A percentile compares a stretch with the other conserved stretches of the same genome.
phyloP scores from a whole-genome alignment of 2,797 vertebrate genomes.

The Helarctos malayanus region DNA sequence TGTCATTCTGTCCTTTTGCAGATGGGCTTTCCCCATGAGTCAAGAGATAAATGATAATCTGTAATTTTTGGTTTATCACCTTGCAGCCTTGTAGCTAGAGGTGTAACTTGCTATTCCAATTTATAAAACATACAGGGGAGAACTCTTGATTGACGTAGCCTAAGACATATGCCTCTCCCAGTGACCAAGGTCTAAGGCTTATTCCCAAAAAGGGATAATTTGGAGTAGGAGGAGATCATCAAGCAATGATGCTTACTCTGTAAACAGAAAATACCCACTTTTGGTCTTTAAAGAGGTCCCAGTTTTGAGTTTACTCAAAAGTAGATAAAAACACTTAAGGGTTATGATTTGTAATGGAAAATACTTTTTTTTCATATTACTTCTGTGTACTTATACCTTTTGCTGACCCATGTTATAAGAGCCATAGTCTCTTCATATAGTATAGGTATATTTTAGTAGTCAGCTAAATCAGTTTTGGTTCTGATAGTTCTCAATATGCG shows the following conservation, averaged over 20 bases:
- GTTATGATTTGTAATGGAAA: not conserved
- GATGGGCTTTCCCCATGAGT: slow-evolving; percentile 1
- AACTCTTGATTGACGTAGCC: not conserved
- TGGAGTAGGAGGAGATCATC: not conserved
- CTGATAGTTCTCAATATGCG: not conserved
- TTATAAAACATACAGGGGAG: slow-evolving; percentile 5
- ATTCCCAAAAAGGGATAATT: not conserved
- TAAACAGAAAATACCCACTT: not conserved
- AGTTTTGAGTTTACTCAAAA: slow-evolving; percentile 40
- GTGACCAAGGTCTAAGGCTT: not conserved
- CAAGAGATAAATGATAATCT: not conserved
- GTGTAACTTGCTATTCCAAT: not conserved
- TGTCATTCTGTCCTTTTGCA: not conserved
- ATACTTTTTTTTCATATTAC: not conserved
- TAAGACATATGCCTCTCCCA: not conserved
- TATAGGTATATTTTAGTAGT: not conserved
- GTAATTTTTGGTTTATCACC: not conserved
- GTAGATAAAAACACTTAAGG: not conserved
- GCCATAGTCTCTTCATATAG: not conserved
- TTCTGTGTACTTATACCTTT: not conserved
- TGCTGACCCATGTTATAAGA: not conserved
- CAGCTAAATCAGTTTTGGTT: not conserved
- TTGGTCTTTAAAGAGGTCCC: not conserved
- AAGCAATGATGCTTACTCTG: not conserved
- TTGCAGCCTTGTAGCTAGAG: not conserved